These are phyloP conservation scores for Dipus sagitta DNA, from an alignment of 2,797 vertebrate species.

Conservation along the genomic window DNA sequence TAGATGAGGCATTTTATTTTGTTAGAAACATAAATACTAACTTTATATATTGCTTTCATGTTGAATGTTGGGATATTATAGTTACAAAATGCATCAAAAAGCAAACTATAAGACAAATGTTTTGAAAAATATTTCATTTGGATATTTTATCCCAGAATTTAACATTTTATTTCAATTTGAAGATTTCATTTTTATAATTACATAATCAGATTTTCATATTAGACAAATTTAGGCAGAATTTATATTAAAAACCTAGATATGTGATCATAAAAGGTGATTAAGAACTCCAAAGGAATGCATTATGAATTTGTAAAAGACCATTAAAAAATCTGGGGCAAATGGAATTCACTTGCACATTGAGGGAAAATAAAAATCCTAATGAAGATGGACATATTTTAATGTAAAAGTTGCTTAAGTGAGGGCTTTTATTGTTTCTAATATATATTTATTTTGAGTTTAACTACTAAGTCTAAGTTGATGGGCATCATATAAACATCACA, in stretches of 20 bases:
- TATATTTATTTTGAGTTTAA: conserved; percentile 51
- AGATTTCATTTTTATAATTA: conserved; percentile 25
- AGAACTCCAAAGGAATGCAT: neutral
- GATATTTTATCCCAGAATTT: conserved; percentile 26
- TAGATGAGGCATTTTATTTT: conserved; percentile 54
- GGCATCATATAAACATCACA: conserved; percentile 21
- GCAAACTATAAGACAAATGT: conserved; percentile 39
- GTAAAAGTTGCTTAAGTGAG: neutral
- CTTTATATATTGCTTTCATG: conserved; percentile 36
- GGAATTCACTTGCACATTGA: conserved; percentile 10
- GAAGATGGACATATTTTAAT: conserved; percentile 28
- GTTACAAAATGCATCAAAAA: conserved; percentile 59
- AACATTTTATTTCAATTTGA: conserved; percentile 66
- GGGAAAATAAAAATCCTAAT: conserved; percentile 27
- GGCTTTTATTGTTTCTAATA: conserved; percentile 30
- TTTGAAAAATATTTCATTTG: conserved; percentile 58
- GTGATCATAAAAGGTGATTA: conserved; percentile 31
- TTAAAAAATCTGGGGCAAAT: conserved; percentile 10
- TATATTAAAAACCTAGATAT: neutral
- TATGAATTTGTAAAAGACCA: conserved; percentile 50
- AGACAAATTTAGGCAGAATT: conserved; percentile 22
- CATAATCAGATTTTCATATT: conserved; percentile 57
- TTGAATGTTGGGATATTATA: conserved; percentile 45
- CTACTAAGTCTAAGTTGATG: conserved; percentile 48
- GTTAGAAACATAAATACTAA: conserved; percentile 33